These are phyloP conservation scores for Holocentrus rufus DNA, from an alignment of 2,797 vertebrate species.

Conservation along the genomic window DNA sequence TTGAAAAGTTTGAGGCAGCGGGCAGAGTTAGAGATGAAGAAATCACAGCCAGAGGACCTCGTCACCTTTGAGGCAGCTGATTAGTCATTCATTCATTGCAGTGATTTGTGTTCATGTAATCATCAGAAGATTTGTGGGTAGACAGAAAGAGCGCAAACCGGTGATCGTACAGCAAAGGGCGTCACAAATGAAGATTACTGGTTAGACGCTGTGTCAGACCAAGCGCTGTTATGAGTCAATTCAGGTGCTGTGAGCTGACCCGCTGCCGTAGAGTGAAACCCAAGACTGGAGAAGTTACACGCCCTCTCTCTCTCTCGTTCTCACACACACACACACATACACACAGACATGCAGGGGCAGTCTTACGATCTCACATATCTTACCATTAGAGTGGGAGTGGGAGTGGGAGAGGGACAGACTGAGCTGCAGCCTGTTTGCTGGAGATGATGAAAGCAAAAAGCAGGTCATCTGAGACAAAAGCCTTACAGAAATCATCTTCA, in stretches of 20 bases:
- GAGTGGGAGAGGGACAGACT: slow-evolving; percentile 75
- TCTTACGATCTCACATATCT: slow-evolving; percentile 44
- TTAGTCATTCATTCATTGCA: slow-evolving; percentile 13
- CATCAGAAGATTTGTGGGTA: slow-evolving; percentile 9
- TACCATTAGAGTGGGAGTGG: slow-evolving; percentile 74
- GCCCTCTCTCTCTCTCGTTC: too few species aligned
- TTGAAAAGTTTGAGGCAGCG: background rate
- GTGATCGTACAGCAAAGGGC: slow-evolving; percentile 15
- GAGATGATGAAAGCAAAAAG: slow-evolving; percentile 70
- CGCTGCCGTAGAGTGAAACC: slow-evolving; percentile 9
- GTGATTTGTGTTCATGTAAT: slow-evolving; percentile 8
- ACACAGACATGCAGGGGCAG: slow-evolving; percentile 50
- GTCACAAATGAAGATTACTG: slow-evolving; percentile 26
- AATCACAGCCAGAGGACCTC: too few species aligned
- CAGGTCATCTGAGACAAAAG: slow-evolving; percentile 43
- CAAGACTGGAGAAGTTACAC: slow-evolving; percentile 21
- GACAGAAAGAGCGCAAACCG: background rate
- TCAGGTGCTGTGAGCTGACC: slow-evolving; percentile 8
- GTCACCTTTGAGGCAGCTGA: background rate
- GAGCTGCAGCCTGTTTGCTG: slow-evolving; percentile 75
- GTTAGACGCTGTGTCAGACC: slow-evolving; percentile 30
- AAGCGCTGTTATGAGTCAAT: background rate
- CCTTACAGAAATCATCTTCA: background rate
- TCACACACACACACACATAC: slow-evolving; percentile 2
- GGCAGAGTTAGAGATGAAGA: too few species aligned